Base-by-base conservation (phyloP, 2,113 vertebrate genomes). In the Eublepharis macularius region DNA sequence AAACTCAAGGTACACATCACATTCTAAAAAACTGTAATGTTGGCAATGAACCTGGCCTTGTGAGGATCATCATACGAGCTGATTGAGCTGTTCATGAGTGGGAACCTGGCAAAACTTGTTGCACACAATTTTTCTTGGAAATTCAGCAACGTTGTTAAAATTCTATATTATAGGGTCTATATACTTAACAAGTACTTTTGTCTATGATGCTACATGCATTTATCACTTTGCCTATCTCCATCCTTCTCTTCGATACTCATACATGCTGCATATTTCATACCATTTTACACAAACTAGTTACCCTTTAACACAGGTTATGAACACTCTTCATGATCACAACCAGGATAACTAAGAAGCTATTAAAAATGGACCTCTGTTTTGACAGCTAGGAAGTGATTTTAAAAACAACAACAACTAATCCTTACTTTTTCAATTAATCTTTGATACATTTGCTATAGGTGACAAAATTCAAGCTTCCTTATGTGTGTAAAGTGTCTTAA, bases 51-150 rank as follows among this genome's bases (percentile, higher is more conserved):
- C 57, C 89, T 83, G 88, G 5, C n/a, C 54, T 19, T 54, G 60
- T 17, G 21, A 63, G 70, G 45, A 60, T 26, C 69, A 92, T 63
- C 12, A 19, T 63, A 88, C 0, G 0, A 90, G 65, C 70, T 79
- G 49, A 80, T 32, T 88, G n/a, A 66, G 49, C 77, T 34, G 65
- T 81, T 78, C 36, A 69, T 68, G 76, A 82, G 16, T 51, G 41
- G 19, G 17, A 60, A 78, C 76, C 6, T 74, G 81, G 80, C 78
- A 91, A 65, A 90, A 68, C 84, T 87, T n/a, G 1, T 43, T 85
- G 74, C 6, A 68, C 29, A 4, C 3, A 17, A 45, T 41, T n/a
- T 16, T 47, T 47, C 3, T 41, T 60, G 24, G 17, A 83, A 75
- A 75, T 45, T 21, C 51, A 83, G 70, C 10, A 45, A 66, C 13